Base-by-base conservation (phyloP, 2,113 vertebrate species). In the Tympanuchus pallidicinctus region DNA sequence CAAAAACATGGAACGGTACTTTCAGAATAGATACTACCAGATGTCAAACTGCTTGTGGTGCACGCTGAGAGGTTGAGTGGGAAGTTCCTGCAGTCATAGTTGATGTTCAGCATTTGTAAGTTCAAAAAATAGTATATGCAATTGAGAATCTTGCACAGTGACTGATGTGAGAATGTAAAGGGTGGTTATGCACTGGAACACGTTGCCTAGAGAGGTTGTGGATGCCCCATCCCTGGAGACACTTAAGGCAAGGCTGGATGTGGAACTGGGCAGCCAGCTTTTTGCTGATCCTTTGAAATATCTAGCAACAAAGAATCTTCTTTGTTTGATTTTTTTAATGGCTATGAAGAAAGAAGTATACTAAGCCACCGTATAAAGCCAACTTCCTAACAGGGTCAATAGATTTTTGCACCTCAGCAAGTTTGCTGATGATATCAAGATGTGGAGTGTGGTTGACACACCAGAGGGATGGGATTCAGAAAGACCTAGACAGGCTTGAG, bases 311-410 rank as follows among this genome's bases (percentile, higher is more conserved):
- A 14, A 61, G 17, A 83, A 6, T 15, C 28, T 1, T 36, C 17
- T 63, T 63, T 76, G 8, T 66, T 20, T 8, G 3, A 6, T 43
- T 78, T 74, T 47, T 56, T 61, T 70, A 48, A 70, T 27, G 34
- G 8, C 5, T 45, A 1, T 34, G 19, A 11, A 48, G 19, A 40
- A 86, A 77, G 9, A 88, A 77, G 12, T 27, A 38, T 16, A 1
- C 76, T 27, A 69, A 14, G 40, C 22, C 10, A 48, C 14, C 13
- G 13, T 43, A 22, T 43, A 48, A 66, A 47, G 14, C 30, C 0
- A 2, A 9, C 21, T 85, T 3, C 0, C 28, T 72, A 27, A 16
- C 1, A 67, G 3, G 2, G 12, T 64, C 43, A 59, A 40, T 8
- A 72, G 28, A 45, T 72, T 50, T 56, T 52, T 52, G 50, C 24